Conservation (phyloP, 2,113 vertebrate genomes). For the Megalops atlanticus region DNA sequence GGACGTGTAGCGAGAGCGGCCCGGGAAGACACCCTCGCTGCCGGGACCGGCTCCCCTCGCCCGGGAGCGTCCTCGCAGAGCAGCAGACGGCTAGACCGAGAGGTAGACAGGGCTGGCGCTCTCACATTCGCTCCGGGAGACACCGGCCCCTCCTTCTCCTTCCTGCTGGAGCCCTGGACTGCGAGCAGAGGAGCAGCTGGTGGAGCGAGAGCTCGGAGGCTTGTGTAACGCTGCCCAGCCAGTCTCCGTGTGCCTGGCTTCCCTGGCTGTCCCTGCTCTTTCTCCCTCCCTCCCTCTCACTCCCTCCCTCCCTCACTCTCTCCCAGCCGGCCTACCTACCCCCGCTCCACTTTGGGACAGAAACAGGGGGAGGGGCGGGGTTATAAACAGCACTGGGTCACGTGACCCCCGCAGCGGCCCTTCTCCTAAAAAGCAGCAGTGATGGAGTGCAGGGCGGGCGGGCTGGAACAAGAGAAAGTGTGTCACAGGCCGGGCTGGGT, state of each 20-base stretch:
- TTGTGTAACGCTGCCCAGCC: neutral
- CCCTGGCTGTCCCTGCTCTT: neutral
- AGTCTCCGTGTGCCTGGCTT: neutral
- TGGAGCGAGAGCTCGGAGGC: slow-evolving; percentile 50
- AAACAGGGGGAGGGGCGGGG: neutral
- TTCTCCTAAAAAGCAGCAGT: neutral
- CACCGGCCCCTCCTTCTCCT: slow-evolving; percentile 31
- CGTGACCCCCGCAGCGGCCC: neutral
- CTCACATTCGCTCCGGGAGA: neutral
- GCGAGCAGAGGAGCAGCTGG: slow-evolving; percentile 66
- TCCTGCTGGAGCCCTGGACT: slow-evolving; percentile 46
- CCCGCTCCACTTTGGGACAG: slow-evolving; percentile 16
- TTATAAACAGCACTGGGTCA: neutral
- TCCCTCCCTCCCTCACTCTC: neutral
- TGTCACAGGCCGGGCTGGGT: too few species aligned
- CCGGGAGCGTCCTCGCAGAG: slow-evolving; percentile 34
- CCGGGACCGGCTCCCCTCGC: slow-evolving; percentile 6
- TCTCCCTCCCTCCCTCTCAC: neutral
- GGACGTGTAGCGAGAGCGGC: slow-evolving; percentile 8
- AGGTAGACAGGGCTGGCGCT: slow-evolving; percentile 4
- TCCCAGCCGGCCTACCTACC: neutral
- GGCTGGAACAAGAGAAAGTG: neutral
- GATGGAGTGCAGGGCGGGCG: too few species aligned
- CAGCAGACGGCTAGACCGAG: slow-evolving; percentile 21
- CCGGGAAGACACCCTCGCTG: slow-evolving; percentile 32